These are phyloP conservation scores for Chunga burmeisteri DNA, from an alignment of 2,113 vertebrate species.

Conservation along the genomic window DNA sequence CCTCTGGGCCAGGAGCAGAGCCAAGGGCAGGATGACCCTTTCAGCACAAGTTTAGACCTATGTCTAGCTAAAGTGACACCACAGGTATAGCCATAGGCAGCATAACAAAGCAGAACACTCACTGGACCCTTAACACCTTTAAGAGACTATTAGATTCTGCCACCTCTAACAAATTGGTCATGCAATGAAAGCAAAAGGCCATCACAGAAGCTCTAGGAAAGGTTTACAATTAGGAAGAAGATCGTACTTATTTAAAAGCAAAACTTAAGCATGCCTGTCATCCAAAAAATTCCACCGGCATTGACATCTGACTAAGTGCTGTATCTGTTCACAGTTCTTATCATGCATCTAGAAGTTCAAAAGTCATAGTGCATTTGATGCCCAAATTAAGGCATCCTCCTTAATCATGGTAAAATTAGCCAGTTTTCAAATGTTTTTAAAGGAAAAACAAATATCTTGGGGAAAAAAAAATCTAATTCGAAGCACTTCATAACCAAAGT, in stretches of 20 bases:
- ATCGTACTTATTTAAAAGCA: neutral
- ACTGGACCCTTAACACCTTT: neutral
- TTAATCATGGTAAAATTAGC: neutral
- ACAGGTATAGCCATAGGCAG: neutral
- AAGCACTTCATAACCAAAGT: neutral
- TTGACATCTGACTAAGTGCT: neutral
- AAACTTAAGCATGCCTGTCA: neutral
- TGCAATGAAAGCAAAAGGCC: neutral
- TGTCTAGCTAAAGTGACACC: neutral
- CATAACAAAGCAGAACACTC: neutral
- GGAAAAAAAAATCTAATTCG: neutral
- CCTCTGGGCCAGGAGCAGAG: neutral
- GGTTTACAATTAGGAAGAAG: neutral
- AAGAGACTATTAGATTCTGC: neutral
- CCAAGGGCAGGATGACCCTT: neutral
- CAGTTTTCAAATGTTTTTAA: neutral
- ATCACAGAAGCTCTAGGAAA: neutral
- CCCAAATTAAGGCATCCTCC: neutral
- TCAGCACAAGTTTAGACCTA: neutral
- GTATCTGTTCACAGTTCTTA: neutral
- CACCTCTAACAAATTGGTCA: neutral
- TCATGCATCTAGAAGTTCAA: neutral
- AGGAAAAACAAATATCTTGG: neutral
- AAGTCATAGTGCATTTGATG: neutral
- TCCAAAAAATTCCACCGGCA: neutral